Evolutionary conservation across 2,797 vertebrate genomes (phyloP).

Genomic region (Tragopan temminckii): DNA sequence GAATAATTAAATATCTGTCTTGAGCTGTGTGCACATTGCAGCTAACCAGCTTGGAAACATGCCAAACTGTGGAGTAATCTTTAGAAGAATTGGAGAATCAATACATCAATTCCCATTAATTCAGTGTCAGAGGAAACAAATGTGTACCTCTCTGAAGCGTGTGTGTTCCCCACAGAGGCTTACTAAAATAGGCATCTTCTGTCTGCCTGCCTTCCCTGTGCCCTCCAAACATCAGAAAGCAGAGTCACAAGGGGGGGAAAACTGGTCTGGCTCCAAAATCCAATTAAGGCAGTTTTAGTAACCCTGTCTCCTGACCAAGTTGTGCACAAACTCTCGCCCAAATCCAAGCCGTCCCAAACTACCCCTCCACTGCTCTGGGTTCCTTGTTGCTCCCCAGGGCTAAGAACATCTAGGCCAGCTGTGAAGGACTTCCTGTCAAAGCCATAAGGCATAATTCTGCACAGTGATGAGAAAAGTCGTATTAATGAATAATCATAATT

Average conservation of each 20-base stretch:
- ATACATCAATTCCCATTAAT: conserved; percentile 44
- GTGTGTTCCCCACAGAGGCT: neutral
- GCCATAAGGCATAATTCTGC: neutral
- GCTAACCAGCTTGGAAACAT: conserved; percentile 21
- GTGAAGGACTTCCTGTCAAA: neutral
- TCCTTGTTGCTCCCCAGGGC: neutral
- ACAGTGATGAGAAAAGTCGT: neutral
- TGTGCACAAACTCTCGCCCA: neutral
- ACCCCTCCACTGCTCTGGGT: neutral
- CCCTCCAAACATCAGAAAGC: neutral
- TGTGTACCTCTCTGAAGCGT: neutral
- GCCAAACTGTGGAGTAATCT: conserved; percentile 22
- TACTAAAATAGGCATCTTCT: neutral
- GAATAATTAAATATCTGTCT: conserved; percentile 32
- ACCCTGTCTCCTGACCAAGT: neutral
- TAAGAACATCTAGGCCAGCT: neutral
- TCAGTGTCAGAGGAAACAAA: conserved; percentile 36
- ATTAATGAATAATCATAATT: neutral
- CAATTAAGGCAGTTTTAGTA: neutral
- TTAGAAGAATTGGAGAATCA: conserved; percentile 28
- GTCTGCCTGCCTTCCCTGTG: neutral
- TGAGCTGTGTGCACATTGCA: neutral
- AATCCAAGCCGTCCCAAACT: neutral
- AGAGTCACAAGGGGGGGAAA: neutral
- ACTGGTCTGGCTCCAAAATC: neutral